Evolutionary conservation across 2,888 invertebrate species (phyloP), one percentile per base, ranked within the genome.

Genomic region (Alsophila aescularia): DNA sequence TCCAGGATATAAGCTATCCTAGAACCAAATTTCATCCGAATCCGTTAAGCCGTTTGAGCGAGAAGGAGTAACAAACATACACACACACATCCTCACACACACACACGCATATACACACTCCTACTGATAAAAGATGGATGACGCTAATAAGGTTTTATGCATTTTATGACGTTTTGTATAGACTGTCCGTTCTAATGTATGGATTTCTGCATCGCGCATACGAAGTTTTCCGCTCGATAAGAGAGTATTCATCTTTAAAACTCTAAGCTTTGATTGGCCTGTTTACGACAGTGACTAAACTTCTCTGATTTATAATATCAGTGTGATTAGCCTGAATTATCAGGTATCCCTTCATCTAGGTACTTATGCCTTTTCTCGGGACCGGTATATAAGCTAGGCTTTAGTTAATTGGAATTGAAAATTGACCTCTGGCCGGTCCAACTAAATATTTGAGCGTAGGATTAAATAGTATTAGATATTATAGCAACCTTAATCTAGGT

Each of bases 401-500:
- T 51, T 43, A 29, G 43, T 24, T 47, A 31, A 54, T 45, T 40
- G 51, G 41, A 52, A 57, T 44, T 53, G 48, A 51, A 54, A 58
- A 42, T 58, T 45, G 54, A 50, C 43, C 55, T 55, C 44, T 51
- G 36, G 15, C 39, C 37, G 29, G 51, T 18, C 18, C 15, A 32
- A 31, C 32, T 47, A 47, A 50, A 47, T 53, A 48, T 36, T 50
- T 50, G 16, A 29, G n/a, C 29, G 8, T 9, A 29, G 29, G 47
- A 35, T 56, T 40, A 40, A 24, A 18, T 16, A 37, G 18, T 32
- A 34, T 42, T 40, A 48, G 32, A 21, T 37, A 37, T 54, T 32
- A 43, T 15, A 16, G 29, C 43, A 35, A 34, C 21, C n/a, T 35
- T 31, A 34, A 45, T 47, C 18, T 24, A 49, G 18, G 13, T 27